Base-by-base conservation (phyloP, 2,888 invertebrate species). In the Buathra laborator region DNA sequence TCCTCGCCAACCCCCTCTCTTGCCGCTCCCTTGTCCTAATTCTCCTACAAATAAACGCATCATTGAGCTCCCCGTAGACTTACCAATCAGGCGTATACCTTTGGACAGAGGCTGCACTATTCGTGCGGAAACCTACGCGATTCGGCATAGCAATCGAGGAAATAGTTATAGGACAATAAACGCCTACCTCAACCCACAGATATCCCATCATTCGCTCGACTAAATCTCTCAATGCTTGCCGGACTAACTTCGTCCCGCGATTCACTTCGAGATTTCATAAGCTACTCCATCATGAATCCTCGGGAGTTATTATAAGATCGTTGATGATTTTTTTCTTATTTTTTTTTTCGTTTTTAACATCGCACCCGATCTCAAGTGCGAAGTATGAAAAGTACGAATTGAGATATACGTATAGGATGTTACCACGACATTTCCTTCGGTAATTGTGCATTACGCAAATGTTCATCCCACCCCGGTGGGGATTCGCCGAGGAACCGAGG, bases 21-120 rank as follows among this genome's bases (percentile, higher is more conserved):
- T 82, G 70, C 44, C 67, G 48, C 66, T 62, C 51, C 53, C 59
- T 85, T 87, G 90, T 72, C 88, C 91, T 90, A 90, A 91, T 91
- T 91, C 89, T 83, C 86, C 79, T 86, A 88, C 90, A 91, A 91
- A 91, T 90, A 91, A 91, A 91, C 90, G 91, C 90, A 91, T 91
- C 90, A 91, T 91, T 91, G 90, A 85, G 86, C 90, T 86, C 84
- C 89, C 59, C 89, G 90, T 91, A 86, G 91, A 90, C 90, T 91
- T 90, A 90, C 89, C 91, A 89, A 91, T 91, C 90, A 90, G 88
- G 83, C 87, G 86, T 85, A 86, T 88, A 85, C 87, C 88, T 86
- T 83, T 88, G 88, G 86, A 86, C 86, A 84, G 51, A 70, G 37
- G 53, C 77, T 70, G 88, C 83, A 90, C 89, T 88, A 89, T 85